Evolutionary conservation across 2,888 invertebrate genomes (phyloP).

Genomic region (Dicyrtomina minuta): DNA sequence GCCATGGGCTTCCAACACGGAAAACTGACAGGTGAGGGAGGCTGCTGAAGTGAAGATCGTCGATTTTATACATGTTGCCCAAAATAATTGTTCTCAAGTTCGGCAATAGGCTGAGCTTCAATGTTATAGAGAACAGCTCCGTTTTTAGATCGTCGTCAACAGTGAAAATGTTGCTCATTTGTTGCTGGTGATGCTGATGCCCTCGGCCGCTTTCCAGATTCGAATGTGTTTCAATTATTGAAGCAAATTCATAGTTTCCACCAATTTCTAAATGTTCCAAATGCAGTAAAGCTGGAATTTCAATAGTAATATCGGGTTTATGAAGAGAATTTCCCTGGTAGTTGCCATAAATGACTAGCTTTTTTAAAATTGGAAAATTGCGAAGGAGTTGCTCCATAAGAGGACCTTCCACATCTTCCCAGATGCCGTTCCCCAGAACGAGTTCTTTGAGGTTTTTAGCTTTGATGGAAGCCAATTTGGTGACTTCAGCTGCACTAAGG

Average conservation of each 20-base stretch:
- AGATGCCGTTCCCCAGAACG: constrained; percentile 42
- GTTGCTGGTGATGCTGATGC: too few relatives aligned
- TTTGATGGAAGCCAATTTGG: background rate
- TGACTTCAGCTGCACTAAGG: constrained; percentile 20
- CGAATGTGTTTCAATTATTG: constrained; percentile 21
- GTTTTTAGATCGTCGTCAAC: constrained; percentile 7
- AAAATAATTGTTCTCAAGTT: constrained; percentile 35
- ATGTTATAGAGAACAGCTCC: constrained; percentile 11
- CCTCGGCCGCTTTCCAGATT: too few relatives aligned
- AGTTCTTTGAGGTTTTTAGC: constrained; percentile 17
- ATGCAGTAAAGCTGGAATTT: constrained; percentile 36
- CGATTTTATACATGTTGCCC: constrained; percentile 47
- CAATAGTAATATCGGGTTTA: constrained; percentile 35
- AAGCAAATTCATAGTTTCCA: constrained; percentile 41
- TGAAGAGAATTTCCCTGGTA: constrained; percentile 31
- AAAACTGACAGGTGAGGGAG: constrained; percentile 39
- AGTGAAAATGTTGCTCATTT: background rate
- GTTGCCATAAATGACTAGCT: constrained; percentile 42
- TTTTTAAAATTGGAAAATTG: constrained; percentile 30
- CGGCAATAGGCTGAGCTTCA: constrained; percentile 12
- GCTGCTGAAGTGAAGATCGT: constrained; percentile 37
- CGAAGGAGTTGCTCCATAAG: constrained; percentile 36
- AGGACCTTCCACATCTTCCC: constrained; percentile 39
- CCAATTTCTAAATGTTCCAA: constrained; percentile 39
- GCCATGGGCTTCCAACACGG: constrained; percentile 48